A percentile compares a stretch with the other conserved stretches of the same genome.
These are phyloP conservation scores for Aurelia sp. DNA, from an alignment of 30 jellyfish, hydroid and myxozoan genomes.

Conservation along the genomic window DNA sequence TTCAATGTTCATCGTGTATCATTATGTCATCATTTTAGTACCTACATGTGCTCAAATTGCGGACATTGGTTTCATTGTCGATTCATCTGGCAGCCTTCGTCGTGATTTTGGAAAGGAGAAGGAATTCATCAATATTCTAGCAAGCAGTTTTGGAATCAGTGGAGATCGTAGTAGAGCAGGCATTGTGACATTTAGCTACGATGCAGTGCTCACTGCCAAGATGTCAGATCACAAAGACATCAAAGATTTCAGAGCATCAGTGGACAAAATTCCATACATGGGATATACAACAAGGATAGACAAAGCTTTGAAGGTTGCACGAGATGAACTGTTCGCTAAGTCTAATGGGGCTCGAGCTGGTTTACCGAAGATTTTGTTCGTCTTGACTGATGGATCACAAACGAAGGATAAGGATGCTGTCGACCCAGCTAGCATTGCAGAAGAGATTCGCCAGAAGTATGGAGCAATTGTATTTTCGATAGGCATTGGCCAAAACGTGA, in stretches of 20 bases:
- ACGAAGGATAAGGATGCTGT: slow-evolving; percentile 70
- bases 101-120: slow-evolving; percentile 40
- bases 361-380: slow-evolving; percentile 44
- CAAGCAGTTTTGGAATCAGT: slow-evolving; percentile 18
- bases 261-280: slow-evolving; percentile 39
- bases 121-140: slow-evolving; percentile 45
- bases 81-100: slow-evolving; percentile 82
- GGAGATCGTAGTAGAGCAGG: slow-evolving; percentile 58
- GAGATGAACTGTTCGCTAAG: slow-evolving; percentile 33
- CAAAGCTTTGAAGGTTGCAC: slow-evolving; percentile 53
- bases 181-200: slow-evolving; percentile 63
- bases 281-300: slow-evolving; percentile 77
- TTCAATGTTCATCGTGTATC: too few relatives aligned
- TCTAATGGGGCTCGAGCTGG: slow-evolving; percentile 57
- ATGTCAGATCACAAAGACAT: slow-evolving; percentile 20
- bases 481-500: slow-evolving; percentile 83
- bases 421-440: slow-evolving; percentile 71
- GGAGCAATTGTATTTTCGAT: slow-evolving; percentile 68
- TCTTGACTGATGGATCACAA: slow-evolving; percentile 76
- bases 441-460: slow-evolving; percentile 46
- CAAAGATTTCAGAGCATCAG: slow-evolving; percentile 33
- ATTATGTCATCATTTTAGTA: too few relatives aligned
- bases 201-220: slow-evolving; percentile 58
- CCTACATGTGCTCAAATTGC: slow-evolving; percentile 42
- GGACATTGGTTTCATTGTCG: slow-evolving; percentile 72